Evolutionary conservation across 1,140 invertebrate species (phyloP).

Genomic region (Tribolium castaneum): DNA sequence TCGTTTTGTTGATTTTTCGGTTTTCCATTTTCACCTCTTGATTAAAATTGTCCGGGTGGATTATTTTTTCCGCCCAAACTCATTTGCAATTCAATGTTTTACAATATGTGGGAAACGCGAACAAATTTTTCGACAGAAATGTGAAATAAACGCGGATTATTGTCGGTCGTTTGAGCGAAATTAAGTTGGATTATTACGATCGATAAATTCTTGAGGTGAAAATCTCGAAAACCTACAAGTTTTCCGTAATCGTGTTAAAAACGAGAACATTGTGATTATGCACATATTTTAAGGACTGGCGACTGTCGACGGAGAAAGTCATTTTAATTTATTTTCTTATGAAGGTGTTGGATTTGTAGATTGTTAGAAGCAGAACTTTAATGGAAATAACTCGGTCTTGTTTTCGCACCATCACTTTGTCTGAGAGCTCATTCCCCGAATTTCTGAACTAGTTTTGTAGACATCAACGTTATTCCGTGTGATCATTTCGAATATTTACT

Average conservation of each 20-base stretch:
- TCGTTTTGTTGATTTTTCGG: constrained; percentile 22
- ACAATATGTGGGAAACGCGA: background rate
- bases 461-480: background rate
- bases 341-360: constrained; percentile 2
- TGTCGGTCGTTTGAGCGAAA: background rate
- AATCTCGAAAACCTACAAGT: constrained; percentile 3
- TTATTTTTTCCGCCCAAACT: background rate
- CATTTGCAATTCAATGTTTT: constrained; percentile 21
- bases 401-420: background rate
- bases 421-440: background rate
- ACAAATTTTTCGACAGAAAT: no score
- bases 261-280: background rate
- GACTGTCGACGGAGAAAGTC: background rate
- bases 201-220: background rate
- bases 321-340: constrained; percentile 2
- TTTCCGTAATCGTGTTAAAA: background rate
- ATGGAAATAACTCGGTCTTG: constrained; percentile 14
- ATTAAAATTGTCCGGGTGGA: constrained; percentile 3
- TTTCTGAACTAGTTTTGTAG: background rate
- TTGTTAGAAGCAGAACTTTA: background rate
- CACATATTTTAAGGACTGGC: background rate
- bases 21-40: background rate
- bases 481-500: no score
- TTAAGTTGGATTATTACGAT: background rate
- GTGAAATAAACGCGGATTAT: background rate